Percentiles rank a stretch among this genome's conserved stretches.
Evolutionary conservation across 2,113 vertebrate species (phyloP).

Genomic region (Corydoras sp.): DNA sequence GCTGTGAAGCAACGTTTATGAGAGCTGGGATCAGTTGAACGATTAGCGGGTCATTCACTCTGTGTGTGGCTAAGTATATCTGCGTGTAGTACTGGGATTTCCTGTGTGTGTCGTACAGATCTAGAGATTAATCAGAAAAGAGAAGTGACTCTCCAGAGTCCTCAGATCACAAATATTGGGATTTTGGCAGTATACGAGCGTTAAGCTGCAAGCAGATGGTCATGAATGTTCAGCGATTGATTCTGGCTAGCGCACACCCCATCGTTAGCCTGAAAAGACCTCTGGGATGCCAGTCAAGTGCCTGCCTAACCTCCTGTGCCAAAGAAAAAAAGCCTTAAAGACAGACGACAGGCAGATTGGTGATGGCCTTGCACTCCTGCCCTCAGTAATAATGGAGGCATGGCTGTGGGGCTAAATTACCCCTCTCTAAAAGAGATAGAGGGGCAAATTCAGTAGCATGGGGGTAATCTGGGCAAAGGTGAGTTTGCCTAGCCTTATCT

Average conservation of each 20-base stretch:
- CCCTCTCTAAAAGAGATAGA: neutral
- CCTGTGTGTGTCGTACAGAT: conserved; percentile 51
- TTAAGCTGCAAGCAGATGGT: conserved; percentile 90
- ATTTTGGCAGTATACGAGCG: conserved; percentile 73
- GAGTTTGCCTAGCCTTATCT: conserved; percentile 7
- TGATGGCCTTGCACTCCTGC: conserved; percentile 22
- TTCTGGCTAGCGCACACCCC: conserved; percentile 86
- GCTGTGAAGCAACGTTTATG: no score
- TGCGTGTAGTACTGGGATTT: no score
- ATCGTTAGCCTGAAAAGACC: conserved; percentile 81
- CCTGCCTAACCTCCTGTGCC: conserved; percentile 54
- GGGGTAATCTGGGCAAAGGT: no score
- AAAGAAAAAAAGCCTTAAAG: conserved; percentile 25
- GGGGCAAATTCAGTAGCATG: no score
- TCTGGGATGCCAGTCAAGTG: conserved; percentile 68
- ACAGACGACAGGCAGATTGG: conserved; percentile 3
- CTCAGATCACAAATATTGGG: conserved; percentile 87
- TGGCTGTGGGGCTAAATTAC: conserved; percentile 37
- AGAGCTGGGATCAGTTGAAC: no score
- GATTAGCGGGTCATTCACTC: no score
- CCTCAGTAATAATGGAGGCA: conserved; percentile 37
- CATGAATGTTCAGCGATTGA: conserved; percentile 86
- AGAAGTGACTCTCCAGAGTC: conserved; percentile 68
- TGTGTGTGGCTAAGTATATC: no score
- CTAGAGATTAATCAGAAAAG: conserved; percentile 68